phyloP scores from a whole-genome alignment of 1,140 invertebrate species.

The Leguminivora glycinivorella region DNA sequence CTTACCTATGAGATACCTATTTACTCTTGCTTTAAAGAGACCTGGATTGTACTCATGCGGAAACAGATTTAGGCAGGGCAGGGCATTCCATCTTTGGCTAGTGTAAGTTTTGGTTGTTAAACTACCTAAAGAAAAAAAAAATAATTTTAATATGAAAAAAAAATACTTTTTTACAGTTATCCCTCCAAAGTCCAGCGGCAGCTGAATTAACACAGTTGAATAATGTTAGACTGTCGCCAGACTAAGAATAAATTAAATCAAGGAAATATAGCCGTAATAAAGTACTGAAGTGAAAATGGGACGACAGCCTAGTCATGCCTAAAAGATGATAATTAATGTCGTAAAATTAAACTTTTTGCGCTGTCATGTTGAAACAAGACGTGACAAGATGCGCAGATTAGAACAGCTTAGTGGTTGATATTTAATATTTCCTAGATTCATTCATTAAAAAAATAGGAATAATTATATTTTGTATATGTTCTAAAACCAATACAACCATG shows the following conservation, averaged over 20 bases:
- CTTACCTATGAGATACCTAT: no score
- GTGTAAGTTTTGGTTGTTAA: no score
- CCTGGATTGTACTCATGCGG: no score
- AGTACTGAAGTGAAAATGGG: slow-evolving; percentile 6
- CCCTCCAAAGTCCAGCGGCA: neutral
- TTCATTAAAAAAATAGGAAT: no score
- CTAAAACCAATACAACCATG: no score
- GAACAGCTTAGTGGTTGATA: neutral
- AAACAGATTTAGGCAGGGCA: no score
- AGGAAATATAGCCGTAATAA: slow-evolving; percentile 24
- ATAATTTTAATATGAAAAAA: no score
- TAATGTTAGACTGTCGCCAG: slow-evolving; percentile 1
- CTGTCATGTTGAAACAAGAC: slow-evolving; percentile 28
- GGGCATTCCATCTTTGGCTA: no score
- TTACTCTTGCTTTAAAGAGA: no score
- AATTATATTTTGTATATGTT: no score
- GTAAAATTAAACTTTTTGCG: slow-evolving; percentile 28
- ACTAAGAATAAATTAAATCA: slow-evolving; percentile 28
- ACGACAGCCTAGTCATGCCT: slow-evolving; percentile 16
- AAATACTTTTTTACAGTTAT: no score
- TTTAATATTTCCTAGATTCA: neutral
- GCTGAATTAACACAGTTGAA: neutral
- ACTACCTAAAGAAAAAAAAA: no score
- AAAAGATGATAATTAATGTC: slow-evolving; percentile 28
- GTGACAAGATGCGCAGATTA: slow-evolving; percentile 20